Evolutionary conservation across 2,113 vertebrate genomes (phyloP), one percentile per base, ranked within the genome.

Genomic region (Aphyosemion australe): DNA sequence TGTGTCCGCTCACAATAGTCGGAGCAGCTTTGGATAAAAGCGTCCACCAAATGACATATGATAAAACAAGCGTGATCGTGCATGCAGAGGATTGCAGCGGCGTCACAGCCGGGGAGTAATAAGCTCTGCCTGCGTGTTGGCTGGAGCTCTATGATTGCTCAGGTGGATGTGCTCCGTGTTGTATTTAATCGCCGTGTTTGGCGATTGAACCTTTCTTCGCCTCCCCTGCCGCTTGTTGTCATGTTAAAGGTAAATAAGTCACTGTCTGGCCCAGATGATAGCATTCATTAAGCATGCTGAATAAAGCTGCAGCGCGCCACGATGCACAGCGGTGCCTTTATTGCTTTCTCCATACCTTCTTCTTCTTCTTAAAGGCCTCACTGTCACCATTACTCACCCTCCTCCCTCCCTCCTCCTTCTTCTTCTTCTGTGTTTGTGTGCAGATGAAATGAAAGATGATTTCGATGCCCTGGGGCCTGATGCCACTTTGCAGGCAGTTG

Each of bases 401-500:
- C 26, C 26, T 26, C 26, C 26, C 5, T 26, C 50, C 46, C 51
- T n/a, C 8, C 10, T 21, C 12, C 11, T 3, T 45, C 13, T 61
- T 61, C 18, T 34, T 47, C 80, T 26, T 60, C 57, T 26, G 87
- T 88, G 61, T 92, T 86, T 50, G 82, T 87, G 62, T 84, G 65
- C 93, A 99, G 97, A 99, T 94, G 97, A 98, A 93, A 96, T 98
- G 89, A 99, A 98, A 90, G 96, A 97, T 86, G 96, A 97, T 65
- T 98, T 96, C 85, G 96, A 97, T 93, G 92, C 93, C 86, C 89
- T 99, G 94, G 96, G 95, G 89, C 92, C 95, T 50, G 97, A 97
- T 80, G 89, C 93, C 91, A 72, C 93, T 71, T 89, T 97, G 89
- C 95, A 95, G 91, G 90, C 94, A 58, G 72, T 95, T 63, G 93